Conservation (phyloP, 2,888 invertebrate species). For the Biston stratarius region DNA sequence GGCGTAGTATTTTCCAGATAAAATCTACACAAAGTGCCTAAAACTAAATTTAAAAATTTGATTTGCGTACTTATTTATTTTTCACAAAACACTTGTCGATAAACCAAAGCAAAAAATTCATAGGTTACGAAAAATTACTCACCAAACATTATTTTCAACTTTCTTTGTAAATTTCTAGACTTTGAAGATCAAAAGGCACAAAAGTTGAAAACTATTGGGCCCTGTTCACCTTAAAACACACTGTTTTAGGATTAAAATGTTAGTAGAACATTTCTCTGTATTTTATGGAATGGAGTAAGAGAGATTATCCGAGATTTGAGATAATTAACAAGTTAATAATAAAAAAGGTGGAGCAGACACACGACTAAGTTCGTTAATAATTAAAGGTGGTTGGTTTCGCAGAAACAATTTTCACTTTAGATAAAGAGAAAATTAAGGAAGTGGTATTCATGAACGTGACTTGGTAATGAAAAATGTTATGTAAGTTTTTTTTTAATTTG, state of each 20-base stretch:
- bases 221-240: not conserved
- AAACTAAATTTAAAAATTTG: no score
- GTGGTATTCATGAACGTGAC: conserved; percentile 24
- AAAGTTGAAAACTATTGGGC: not conserved
- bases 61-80: not conserved
- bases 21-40: no score
- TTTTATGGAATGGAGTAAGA: conserved; percentile 7
- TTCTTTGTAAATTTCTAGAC: not conserved
- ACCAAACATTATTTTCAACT: not conserved
- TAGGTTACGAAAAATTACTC: not conserved
- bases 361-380: conserved; percentile 17
- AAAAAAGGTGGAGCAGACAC: conserved; percentile 17
- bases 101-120: not conserved
- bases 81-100: not conserved
- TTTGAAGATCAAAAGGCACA: not conserved
- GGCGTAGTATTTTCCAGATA: no score
- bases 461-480: not conserved
- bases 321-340: conserved; percentile 29
- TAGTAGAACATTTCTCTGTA: conserved; percentile 4
- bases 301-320: conserved; percentile 30
- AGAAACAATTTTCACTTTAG: conserved; percentile 36
- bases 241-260: not conserved
- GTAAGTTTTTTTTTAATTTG: no score
- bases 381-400: conserved; percentile 23
- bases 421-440: conserved; percentile 40